Conservation (phyloP, 1,140 invertebrate species). For the Lepidotrigona ventralis region DNA sequence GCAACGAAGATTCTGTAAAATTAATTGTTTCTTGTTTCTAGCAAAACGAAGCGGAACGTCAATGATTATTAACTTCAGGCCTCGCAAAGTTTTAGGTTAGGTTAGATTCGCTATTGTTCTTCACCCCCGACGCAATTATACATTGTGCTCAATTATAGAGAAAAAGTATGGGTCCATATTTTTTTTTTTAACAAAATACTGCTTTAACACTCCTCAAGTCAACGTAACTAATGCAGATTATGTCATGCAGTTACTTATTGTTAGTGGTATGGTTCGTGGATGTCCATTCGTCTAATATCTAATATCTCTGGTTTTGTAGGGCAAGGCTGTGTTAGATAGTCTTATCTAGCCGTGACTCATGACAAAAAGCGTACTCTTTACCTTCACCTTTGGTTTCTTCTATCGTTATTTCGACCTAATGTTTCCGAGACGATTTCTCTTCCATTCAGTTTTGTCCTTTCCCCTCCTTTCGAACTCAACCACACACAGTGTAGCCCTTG, state of each 20-base stretch:
- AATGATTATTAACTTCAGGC: background rate
- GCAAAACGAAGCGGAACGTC: no score
- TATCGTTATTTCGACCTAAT: background rate
- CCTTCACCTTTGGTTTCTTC: slow-evolving; percentile 5
- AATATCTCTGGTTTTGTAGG: background rate
- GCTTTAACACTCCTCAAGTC: no score
- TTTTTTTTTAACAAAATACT: background rate
- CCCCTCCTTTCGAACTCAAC: background rate
- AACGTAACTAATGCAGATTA: background rate
- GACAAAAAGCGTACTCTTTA: slow-evolving; percentile 7
- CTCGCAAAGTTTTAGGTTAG: background rate
- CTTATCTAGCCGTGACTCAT: background rate
- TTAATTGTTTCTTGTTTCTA: no score
- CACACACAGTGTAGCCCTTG: background rate
- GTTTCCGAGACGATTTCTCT: background rate
- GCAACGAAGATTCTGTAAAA: no score
- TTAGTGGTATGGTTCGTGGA: background rate
- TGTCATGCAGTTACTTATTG: background rate
- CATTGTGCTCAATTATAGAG: background rate
- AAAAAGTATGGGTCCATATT: background rate
- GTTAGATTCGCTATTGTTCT: background rate
- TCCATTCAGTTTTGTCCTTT: background rate
- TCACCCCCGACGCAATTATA: background rate
- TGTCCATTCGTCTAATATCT: background rate
- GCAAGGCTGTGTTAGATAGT: background rate